Evolutionary conservation across 2,888 invertebrate species (phyloP), one percentile per base, ranked within the genome.

Genomic region (Bellardia bayeri): DNA sequence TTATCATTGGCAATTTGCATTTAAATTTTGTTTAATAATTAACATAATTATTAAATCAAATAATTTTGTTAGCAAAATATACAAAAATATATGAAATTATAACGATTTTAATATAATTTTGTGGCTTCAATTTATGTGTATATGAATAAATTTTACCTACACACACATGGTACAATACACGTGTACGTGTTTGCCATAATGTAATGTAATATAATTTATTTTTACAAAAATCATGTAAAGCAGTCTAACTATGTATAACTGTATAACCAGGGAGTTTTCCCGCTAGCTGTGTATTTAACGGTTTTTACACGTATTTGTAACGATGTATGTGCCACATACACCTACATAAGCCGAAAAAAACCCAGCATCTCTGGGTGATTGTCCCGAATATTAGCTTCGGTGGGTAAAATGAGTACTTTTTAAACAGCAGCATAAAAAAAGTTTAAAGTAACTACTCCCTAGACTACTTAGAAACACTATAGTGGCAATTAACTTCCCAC

Each of bases 281-380:
- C 42, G 61, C n/a, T 61, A 37, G 30, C 16, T 16, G 63, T 51
- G 14, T 54, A 61, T 16, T 69, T 56, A 54, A 78, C 61, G 3
- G 49, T 37, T 61, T 79, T 79, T 23, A 16, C 66, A 68, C 42
- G 33, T 69, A 49, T 2, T 45, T 68, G 8, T 49, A 45, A 45
- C 11, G 14, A 13, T 58, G 7, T 45, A 42, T 68, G 56, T 45
- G 66, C n/a, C n/a, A 68, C 9, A 23, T 16, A 16, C 56, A 56
- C 37, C 37, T 51, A 54, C 51, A 64, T 64, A 51, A 16, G 64
- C 64, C 1, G 64, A 23, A 64, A 54, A 54, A 51, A 64, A 64
- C 5, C 37, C 37, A 37, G 37, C 37, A 4, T 4, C 6, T 37
- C 37, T 37, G 3, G 37, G 37, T 37, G 23, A 14, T 2, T 54